Conservation (phyloP, 2,797 vertebrate species). For the Melopsittacus undulatus region DNA sequence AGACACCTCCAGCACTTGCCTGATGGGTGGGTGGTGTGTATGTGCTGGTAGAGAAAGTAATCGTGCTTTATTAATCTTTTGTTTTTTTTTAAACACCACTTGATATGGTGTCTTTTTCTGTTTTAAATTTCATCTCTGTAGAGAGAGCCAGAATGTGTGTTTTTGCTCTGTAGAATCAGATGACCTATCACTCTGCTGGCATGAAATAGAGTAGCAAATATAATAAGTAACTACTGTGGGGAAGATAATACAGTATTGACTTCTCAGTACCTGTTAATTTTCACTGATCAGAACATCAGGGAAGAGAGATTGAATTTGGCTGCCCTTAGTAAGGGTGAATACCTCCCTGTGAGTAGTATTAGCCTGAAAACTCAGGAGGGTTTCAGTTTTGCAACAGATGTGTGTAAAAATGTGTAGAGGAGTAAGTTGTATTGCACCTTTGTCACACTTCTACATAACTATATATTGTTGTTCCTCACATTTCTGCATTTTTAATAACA, state of each 20-base stretch:
- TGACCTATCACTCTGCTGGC: not conserved
- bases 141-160: not conserved
- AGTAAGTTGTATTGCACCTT: conserved; percentile 9
- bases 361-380: conserved; percentile 12
- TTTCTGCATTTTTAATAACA: not conserved
- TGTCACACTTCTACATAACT: not conserved
- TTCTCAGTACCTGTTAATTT: conserved; percentile 62
- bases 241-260: conserved; percentile 59
- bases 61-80: not conserved
- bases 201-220: conserved; percentile 2
- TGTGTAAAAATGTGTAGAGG: conserved; percentile 34
- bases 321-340: not conserved
- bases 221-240: conserved; percentile 24
- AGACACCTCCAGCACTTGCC: rapidly evolving
- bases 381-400: conserved; percentile 14
- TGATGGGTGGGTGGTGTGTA: not conserved
- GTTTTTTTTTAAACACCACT: not conserved
- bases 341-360: not conserved
- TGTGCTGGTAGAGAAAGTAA: not conserved
- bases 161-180: not conserved
- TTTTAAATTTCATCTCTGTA: not conserved
- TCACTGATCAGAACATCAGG: not conserved
- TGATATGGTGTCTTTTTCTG: not conserved
- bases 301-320: not conserved
- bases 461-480: not conserved